Percentiles rank a stretch among this genome's conserved stretches.
Evolutionary conservation across 2,797 vertebrate genomes (phyloP).

Genomic region (Lagocephalus sceleratus): DNA sequence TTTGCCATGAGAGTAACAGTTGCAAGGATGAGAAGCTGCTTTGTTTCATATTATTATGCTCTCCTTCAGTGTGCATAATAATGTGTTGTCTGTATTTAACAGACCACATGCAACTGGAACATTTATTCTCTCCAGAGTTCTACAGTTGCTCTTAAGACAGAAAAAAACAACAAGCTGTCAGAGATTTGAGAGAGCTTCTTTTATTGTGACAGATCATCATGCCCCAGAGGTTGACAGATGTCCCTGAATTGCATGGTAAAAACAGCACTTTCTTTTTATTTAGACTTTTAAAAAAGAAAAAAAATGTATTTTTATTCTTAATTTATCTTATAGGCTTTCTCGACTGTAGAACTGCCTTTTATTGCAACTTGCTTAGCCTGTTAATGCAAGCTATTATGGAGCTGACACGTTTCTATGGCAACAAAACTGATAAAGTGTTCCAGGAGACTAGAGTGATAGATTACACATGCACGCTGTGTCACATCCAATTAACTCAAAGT

Average conservation of each 20-base stretch:
- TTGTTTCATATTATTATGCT: conserved; percentile 49
- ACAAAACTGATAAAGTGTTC: conserved; percentile 85
- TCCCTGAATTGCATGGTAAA: conserved; percentile 49
- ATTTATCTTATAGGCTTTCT: conserved; percentile 18
- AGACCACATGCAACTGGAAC: conserved; percentile 52
- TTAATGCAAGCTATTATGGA: conserved; percentile 83
- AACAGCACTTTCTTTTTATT: conserved; percentile 63
- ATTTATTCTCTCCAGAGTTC: conserved; percentile 56
- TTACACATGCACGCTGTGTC: conserved; percentile 92
- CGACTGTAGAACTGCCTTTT: conserved; percentile 75
- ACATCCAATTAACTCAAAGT: conserved; percentile 97
- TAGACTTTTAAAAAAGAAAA: conserved; percentile 48
- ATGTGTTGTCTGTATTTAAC: conserved; percentile 45
- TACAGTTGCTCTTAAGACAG: conserved; percentile 33
- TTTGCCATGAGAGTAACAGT: conserved; percentile 50
- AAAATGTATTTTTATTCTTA: conserved; percentile 41
- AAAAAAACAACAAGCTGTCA: conserved; percentile 56
- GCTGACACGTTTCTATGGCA: conserved; percentile 82
- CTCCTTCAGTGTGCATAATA: conserved; percentile 24
- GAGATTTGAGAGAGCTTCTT: conserved; percentile 62
- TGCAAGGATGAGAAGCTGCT: conserved; percentile 31
- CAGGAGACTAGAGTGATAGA: conserved; percentile 87
- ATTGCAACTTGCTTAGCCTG: conserved; percentile 83
- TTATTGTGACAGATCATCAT: conserved; percentile 73
- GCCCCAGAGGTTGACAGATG: conserved; percentile 74